Conservation (phyloP, 2,797 vertebrate species). For the Falco columbarius region DNA sequence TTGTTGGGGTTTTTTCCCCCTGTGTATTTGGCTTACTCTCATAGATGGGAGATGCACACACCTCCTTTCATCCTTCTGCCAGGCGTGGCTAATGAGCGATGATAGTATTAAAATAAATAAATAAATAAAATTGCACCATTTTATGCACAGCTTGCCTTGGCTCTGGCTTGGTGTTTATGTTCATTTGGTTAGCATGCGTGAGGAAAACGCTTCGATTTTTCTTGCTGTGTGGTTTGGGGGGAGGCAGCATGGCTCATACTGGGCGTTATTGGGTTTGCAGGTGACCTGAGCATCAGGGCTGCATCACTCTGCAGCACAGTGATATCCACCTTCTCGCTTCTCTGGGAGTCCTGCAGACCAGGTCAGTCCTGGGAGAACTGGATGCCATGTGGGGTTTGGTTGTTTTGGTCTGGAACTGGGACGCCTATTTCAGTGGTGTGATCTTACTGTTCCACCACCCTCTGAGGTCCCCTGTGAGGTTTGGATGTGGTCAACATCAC, state of each 20-base stretch:
- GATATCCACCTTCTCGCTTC: neutral
- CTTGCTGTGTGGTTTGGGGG: neutral
- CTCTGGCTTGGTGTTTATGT: neutral
- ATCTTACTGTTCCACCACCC: neutral
- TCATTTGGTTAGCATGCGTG: neutral
- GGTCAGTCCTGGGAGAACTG: neutral
- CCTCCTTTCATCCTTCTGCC: neutral
- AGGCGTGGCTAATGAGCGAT: neutral
- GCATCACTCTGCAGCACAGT: neutral
- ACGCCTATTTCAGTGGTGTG: neutral
- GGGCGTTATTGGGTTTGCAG: neutral
- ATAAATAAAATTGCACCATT: neutral
- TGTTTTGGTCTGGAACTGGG: neutral
- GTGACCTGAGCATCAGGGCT: neutral
- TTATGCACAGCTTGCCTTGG: neutral
- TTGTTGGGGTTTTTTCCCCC: neutral
- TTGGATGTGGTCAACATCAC: neutral
- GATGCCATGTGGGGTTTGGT: rapidly evolving
- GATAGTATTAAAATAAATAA: neutral
- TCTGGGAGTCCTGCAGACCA: neutral
- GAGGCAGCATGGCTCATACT: rapidly evolving
- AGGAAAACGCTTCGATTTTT: neutral
- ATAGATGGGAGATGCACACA: neutral
- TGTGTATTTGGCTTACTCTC: neutral
- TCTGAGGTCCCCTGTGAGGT: rapidly evolving